Percentiles rank a stretch among this genome's conserved stretches.
phyloP scores from a whole-genome alignment of 2,797 vertebrate genomes.

The Rhodeus uyekii region DNA sequence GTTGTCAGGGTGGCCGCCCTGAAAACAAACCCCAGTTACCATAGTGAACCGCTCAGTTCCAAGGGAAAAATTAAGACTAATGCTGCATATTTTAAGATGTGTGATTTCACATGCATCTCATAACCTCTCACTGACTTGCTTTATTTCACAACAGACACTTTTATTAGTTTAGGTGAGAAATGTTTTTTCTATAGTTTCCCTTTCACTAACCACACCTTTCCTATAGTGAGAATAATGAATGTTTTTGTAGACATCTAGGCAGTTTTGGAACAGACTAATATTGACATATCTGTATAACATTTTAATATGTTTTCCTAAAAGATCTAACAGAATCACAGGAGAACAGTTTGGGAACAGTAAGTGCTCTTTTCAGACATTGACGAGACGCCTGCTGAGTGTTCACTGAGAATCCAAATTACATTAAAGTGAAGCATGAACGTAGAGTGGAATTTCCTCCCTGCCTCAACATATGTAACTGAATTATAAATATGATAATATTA shows the following conservation, averaged over 20 bases:
- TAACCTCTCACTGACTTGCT: background rate
- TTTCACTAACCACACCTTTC: background rate
- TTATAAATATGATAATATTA: constrained; percentile 10
- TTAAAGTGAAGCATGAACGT: background rate
- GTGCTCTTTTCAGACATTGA: constrained; percentile 10
- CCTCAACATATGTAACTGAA: background rate
- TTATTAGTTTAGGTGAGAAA: background rate
- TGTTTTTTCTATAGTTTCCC: background rate
- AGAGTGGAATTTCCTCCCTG: background rate
- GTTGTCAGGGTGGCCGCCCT: background rate
- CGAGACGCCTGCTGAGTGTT: constrained; percentile 12
- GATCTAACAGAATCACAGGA: constrained; percentile 3
- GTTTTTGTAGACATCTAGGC: background rate
- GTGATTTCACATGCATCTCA: background rate
- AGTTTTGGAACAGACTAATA: background rate
- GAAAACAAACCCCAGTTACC: background rate
- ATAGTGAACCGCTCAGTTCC: background rate
- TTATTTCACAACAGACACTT: background rate
- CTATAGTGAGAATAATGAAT: background rate
- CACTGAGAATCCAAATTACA: constrained; percentile 10
- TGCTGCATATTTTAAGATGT: background rate
- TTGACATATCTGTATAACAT: background rate
- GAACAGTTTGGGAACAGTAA: constrained; percentile 13
- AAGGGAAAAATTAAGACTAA: background rate
- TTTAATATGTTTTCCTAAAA: background rate